Evolutionary conservation across 2,113 vertebrate genomes (phyloP), one percentile per base, ranked within the genome.

Genomic region (Scomber scombrus): DNA sequence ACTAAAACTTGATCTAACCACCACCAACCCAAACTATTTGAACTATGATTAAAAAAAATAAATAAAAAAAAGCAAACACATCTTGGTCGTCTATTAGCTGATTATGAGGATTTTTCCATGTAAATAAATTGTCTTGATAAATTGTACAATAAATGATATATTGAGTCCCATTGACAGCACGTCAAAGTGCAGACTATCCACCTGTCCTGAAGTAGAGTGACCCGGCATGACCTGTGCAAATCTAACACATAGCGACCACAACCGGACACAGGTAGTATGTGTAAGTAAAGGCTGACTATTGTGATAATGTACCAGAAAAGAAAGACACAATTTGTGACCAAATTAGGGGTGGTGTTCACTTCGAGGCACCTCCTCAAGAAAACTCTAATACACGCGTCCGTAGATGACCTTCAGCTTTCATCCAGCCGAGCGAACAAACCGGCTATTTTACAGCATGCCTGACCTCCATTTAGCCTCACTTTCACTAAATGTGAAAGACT

Each of bases 331-430:
- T 26, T 0, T 19, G 12, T 47, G 61, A 65, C 26, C 29, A 60
- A 6, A 23, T 3, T 10, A 3, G 18, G 21, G 1, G 11, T 9
- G 40, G 3, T 15, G 16, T 58, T 14, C 15, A 2, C 15, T 54
- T 54, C 52, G 18, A 15, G 52, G 18, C 11, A 19, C 34, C 34
- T 40, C 34, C 34, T 40, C 34, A 43, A 23, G 1, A 63, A 1
- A 0, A 26, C 40, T 10, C 47, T 13, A 4, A 0, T 40, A 40
- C 34, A 40, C 34, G 23, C 21, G 40, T 46, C 51, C 14, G 2
- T 60, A 71, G 19, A 82, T 92, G 91, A 92, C 91, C 91, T 92
- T 92, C 90, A 91, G 63, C 21, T 81, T 60, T 2, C 69, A 74
- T 46, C 26, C 43, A 60, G 71, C 21, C 58, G 57, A 71, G n/a